These are phyloP conservation scores for Planiliza haematocheilus DNA, from an alignment of 2,113 vertebrate species.

Conservation along the genomic window DNA sequence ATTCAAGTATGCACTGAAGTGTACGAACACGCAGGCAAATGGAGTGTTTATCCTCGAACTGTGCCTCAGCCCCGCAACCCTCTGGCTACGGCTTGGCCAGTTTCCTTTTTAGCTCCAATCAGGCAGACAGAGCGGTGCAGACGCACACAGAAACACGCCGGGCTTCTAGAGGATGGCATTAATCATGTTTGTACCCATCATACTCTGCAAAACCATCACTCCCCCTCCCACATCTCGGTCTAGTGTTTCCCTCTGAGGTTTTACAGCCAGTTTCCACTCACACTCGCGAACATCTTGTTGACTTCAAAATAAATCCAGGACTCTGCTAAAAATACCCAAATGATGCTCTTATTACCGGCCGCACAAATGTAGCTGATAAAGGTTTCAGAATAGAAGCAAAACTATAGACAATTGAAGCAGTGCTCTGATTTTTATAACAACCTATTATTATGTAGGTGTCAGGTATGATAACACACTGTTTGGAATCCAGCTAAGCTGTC, in stretches of 20 bases:
- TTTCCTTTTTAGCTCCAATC: conserved; percentile 75
- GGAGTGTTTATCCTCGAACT: conserved; percentile 35
- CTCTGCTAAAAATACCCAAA: neutral
- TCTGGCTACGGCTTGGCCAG: conserved; percentile 66
- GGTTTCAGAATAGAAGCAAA: neutral
- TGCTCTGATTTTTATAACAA: too few species aligned
- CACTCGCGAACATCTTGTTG: conserved; percentile 2
- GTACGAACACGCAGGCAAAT: conserved; percentile 27
- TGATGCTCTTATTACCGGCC: neutral
- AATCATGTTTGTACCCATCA: conserved; percentile 66
- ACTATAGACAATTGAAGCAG: neutral
- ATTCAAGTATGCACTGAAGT: conserved; percentile 15
- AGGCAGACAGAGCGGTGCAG: conserved; percentile 56
- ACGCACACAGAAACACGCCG: neutral
- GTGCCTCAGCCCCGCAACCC: conserved; percentile 38
- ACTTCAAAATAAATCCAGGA: conserved; percentile 17
- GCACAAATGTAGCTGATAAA: neutral
- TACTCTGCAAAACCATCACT: conserved; percentile 38
- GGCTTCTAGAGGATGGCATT: conserved; percentile 59
- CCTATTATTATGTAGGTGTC: too few species aligned
- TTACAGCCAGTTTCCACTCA: conserved; percentile 28
- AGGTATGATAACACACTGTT: neutral
- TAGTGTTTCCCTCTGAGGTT: conserved; percentile 15
- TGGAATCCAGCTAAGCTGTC: neutral
- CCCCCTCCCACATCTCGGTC: conserved; percentile 40